Evolutionary conservation across 1,140 invertebrate genomes (phyloP).

Genomic region (Phortica variegata): DNA sequence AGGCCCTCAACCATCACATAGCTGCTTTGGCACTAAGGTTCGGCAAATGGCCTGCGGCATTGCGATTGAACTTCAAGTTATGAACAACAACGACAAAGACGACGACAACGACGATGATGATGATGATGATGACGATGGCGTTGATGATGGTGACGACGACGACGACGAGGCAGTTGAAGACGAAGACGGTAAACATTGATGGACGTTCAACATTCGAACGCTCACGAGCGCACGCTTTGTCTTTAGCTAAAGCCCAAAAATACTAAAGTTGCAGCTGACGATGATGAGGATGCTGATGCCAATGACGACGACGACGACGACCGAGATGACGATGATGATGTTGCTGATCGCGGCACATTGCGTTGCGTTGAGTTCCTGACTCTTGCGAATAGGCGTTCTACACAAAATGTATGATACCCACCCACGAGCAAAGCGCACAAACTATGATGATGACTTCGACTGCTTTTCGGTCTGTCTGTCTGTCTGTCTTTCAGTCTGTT

Average conservation of each 20-base stretch:
- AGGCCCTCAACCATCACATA: too few relatives aligned
- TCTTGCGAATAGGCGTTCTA: conserved; percentile 51
- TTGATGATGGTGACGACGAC: conserved; percentile 36
- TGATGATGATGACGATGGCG: conserved; percentile 20
- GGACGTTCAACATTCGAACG: conserved; percentile 31
- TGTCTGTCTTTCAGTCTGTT: conserved; percentile 3
- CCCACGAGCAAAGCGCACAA: conserved; percentile 45
- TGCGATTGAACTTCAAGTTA: conserved; percentile 57
- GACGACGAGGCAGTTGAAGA: conserved; percentile 26
- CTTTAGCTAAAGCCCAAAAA: conserved; percentile 7
- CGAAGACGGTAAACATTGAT: conserved; percentile 35
- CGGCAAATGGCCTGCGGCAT: conserved; percentile 56
- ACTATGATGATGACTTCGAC: conserved; percentile 50
- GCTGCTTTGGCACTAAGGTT: conserved; percentile 53
- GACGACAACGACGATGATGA: conserved; percentile 34
- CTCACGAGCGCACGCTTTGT: conserved; percentile 44
- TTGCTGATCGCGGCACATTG: too few relatives aligned
- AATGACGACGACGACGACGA: conserved; percentile 8
- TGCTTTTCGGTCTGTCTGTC: conserved; percentile 1
- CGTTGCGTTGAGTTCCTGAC: conserved; percentile 26
- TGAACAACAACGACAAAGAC: conserved; percentile 33
- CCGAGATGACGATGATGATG: conserved; percentile 20
- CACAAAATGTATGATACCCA: conserved; percentile 57
- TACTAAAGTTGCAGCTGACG: too few relatives aligned
- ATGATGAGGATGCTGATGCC: too few relatives aligned